Base-by-base conservation (phyloP, 2,113 vertebrate genomes). In the Periophthalmus modestus region DNA sequence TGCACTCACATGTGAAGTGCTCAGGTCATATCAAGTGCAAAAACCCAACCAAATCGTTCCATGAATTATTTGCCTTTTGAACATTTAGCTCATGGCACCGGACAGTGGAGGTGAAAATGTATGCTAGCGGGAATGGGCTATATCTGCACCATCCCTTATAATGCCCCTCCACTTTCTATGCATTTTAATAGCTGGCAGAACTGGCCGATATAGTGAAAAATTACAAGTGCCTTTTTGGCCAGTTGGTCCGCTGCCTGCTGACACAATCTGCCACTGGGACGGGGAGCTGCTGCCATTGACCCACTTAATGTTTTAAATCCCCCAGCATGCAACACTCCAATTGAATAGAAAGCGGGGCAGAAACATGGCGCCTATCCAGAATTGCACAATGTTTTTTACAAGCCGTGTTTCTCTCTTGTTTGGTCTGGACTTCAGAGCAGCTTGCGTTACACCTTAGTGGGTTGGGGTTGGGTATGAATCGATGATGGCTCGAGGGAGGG, bases 211-310 rank as follows among this genome's bases (percentile, higher is more conserved):
- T 75, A 54, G 80, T 88, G 79, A 87, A 90, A 86, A 74, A 89
- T 88, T 78, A 84, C 71, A 66, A 89, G 79, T n/a, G 69, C 66
- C 71, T 73, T 81, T 46, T 16, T 77, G n/a, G 80, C 87, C 85
- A 88, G 74, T 87, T 89, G 84, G 77, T 87, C 68, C 55, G 55
- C 36, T 68, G 86, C 88, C 88, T 81, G 74, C 82, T 81, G 80
- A 85, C 74, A 87, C 88, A 87, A 85, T 85, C 85, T 87, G 87
- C 84, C 73, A 87, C 65, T 77, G 82, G 81, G 75, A 89, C 77
- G 61, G 62, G 71, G 84, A 84, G 80, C 83, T 69, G 80, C 83
- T 69, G 78, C 65, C 68, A 63, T 57, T 90, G 85, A 90, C 87
- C 88, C 80, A 89, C 67, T 90, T 89, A 79, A 82, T 79, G 80